These are phyloP conservation scores for Tipula confusa DNA, from an alignment of 2,888 invertebrate genomes.

Conservation along the genomic window DNA sequence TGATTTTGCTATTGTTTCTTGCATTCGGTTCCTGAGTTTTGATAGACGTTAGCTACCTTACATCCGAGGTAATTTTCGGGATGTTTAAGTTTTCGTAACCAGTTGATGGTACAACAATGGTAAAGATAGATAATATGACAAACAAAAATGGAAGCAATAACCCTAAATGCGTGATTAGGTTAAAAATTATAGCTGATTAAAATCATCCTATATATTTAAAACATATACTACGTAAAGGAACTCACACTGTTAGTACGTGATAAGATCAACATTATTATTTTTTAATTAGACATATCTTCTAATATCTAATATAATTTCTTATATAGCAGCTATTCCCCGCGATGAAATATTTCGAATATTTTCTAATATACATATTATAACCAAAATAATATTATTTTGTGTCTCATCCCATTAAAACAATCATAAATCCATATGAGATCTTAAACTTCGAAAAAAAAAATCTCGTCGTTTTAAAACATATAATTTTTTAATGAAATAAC, in stretches of 20 bases:
- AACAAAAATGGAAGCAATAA: too few species aligned
- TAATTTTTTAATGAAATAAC: slow-evolving; percentile 25
- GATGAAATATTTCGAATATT: not conserved
- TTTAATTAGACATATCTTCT: not conserved
- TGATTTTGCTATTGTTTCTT: too few species aligned
- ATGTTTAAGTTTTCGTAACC: too few species aligned
- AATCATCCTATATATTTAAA: too few species aligned
- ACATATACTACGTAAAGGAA: too few species aligned
- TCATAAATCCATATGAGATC: slow-evolving; percentile 25
- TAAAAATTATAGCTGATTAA: too few species aligned
- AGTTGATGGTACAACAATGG: too few species aligned
- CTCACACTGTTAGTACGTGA: not conserved
- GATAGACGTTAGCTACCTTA: too few species aligned
- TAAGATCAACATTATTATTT: not conserved
- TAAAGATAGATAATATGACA: too few species aligned
- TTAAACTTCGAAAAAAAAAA: not conserved
- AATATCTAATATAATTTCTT: not conserved
- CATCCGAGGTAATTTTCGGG: too few species aligned
- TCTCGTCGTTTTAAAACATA: not conserved
- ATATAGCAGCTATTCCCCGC: not conserved
- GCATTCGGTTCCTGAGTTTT: too few species aligned
- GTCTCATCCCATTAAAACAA: not conserved
- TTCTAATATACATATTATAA: not conserved
- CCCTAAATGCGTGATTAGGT: too few species aligned
- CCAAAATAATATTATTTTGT: not conserved